Percentiles rank a stretch among this genome's conserved stretches.
Evolutionary conservation across 2,113 vertebrate genomes (phyloP).

Genomic region (Galbula dea): DNA sequence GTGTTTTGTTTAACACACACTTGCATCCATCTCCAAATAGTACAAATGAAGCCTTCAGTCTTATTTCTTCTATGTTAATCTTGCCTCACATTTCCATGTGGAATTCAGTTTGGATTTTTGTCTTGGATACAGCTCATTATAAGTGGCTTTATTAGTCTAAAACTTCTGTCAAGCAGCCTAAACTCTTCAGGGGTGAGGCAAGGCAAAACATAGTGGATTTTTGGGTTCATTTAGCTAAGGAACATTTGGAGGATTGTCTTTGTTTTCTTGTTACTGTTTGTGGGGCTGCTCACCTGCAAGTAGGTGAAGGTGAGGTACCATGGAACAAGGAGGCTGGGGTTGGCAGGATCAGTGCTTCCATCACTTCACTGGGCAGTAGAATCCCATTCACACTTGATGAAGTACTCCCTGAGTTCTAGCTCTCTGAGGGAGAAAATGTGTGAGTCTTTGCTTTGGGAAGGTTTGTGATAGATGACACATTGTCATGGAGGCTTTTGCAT

Average conservation of each 20-base stretch:
- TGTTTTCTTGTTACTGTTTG: not conserved
- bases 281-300: not conserved
- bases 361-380: not conserved
- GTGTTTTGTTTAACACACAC: not conserved
- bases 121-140: no score
- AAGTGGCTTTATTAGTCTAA: not conserved
- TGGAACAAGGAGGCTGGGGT: not conserved
- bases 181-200: not conserved
- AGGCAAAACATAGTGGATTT: not conserved
- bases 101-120: not conserved
- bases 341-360: not conserved
- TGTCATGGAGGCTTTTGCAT: not conserved
- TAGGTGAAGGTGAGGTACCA: not conserved
- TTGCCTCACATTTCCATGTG: not conserved
- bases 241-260: not conserved
- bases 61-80: not conserved
- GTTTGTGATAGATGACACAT: not conserved
- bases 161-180: not conserved
- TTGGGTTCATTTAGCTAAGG: not conserved
- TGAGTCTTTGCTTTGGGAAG: not conserved
- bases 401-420: not conserved
- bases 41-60: not conserved
- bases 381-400: not conserved
- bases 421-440: not conserved
- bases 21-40: not conserved